Evolutionary conservation across 2,797 vertebrate species (phyloP).

Genomic region (Brachymystax lenok): DNA sequence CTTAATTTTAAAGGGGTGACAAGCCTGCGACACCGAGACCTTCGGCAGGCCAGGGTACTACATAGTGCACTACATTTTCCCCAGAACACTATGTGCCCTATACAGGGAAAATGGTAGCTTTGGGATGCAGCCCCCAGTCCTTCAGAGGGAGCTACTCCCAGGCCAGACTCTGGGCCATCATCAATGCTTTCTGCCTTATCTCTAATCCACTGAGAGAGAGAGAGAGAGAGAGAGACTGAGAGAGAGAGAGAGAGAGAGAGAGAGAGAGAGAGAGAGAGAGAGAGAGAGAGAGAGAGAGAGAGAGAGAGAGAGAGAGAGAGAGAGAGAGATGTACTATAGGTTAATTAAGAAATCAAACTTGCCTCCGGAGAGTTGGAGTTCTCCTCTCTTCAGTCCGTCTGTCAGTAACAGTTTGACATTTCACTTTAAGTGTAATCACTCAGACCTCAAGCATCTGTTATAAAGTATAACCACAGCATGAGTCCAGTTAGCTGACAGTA

Average conservation of each 20-base stretch:
- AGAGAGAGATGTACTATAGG: conserved; percentile 4
- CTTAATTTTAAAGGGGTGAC: conserved; percentile 68
- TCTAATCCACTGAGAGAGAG: conserved; percentile 37
- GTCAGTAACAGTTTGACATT: conserved; percentile 35
- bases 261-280: neutral
- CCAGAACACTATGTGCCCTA: too few species aligned
- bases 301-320: neutral
- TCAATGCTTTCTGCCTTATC: conserved; percentile 30
- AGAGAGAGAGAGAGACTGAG: too few species aligned
- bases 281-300: neutral
- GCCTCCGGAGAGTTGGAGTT: neutral
- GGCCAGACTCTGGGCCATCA: conserved; percentile 18
- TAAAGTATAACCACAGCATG: neutral
- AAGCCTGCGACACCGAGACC: conserved; percentile 41
- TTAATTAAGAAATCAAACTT: conserved; percentile 32
- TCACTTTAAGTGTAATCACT: neutral
- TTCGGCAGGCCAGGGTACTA: conserved; percentile 19
- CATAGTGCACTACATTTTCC: too few species aligned
- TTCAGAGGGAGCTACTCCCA: conserved; percentile 6
- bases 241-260: too few species aligned
- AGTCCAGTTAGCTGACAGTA: neutral
- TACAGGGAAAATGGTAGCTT: too few species aligned
- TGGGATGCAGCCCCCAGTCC: conserved; percentile 26
- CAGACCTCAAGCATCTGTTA: neutral
- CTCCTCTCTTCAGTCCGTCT: conserved; percentile 22